phyloP scores from a whole-genome alignment of 2,888 invertebrate genomes.

The Nasonia oneida region DNA sequence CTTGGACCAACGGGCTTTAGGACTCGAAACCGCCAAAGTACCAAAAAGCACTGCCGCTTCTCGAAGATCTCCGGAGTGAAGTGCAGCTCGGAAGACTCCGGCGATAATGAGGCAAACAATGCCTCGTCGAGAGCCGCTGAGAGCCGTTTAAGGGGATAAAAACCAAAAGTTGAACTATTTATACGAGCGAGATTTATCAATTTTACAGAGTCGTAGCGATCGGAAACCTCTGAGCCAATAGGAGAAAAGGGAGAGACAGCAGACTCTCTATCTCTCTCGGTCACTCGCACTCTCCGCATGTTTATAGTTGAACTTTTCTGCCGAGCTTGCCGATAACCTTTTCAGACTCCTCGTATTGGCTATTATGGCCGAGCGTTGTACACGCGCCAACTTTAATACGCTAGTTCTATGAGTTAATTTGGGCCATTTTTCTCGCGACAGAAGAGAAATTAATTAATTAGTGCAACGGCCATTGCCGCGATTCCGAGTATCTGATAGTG shows the following conservation, averaged over 20 bases:
- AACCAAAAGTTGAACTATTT: conserved; percentile 71
- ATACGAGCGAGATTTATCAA: conserved; percentile 70
- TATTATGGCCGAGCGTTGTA: not conserved
- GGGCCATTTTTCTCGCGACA: not conserved
- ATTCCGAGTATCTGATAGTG: not conserved
- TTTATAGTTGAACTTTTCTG: conserved; percentile 71
- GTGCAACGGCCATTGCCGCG: not conserved
- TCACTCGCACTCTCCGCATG: conserved; percentile 5
- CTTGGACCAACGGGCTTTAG: not conserved
- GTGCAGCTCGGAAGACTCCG: not conserved
- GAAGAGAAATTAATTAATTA: not conserved
- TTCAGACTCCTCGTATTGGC: conserved; percentile 64
- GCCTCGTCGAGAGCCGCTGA: not conserved
- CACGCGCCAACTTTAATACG: not conserved
- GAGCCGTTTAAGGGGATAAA: conserved; percentile 49
- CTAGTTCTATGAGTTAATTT: not conserved
- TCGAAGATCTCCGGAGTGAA: no score
- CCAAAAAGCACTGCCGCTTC: not conserved
- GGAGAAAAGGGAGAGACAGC: conserved; percentile 62
- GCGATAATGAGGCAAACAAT: conserved; percentile 2
- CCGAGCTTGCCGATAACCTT: conserved; percentile 70
- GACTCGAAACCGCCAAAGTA: not conserved
- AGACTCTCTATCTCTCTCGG: conserved; percentile 58
- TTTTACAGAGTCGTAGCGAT: conserved; percentile 58
- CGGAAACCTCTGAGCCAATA: conserved; percentile 67